Evolutionary conservation across 2,113 vertebrate species (phyloP).

Genomic region (Rhinogobius similis): DNA sequence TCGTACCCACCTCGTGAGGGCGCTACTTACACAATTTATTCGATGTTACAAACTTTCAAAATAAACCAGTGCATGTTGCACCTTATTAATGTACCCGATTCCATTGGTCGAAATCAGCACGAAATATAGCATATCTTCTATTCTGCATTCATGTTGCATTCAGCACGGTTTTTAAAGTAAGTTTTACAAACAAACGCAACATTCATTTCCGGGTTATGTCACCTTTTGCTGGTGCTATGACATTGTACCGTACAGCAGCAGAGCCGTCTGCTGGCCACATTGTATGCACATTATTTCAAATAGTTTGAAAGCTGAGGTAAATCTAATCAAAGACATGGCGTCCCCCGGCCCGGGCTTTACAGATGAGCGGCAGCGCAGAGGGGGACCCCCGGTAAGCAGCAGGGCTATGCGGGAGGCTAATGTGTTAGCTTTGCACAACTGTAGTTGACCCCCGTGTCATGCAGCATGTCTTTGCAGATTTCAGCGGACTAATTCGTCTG

Average conservation of each 20-base stretch:
- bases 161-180: background rate
- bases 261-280: background rate
- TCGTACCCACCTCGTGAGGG: background rate
- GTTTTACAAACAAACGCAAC: background rate
- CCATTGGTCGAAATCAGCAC: background rate
- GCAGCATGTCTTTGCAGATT: background rate
- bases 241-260: constrained; percentile 47
- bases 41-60: background rate
- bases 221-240: constrained; percentile 31
- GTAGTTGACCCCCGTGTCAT: background rate
- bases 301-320: constrained; percentile 20
- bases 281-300: background rate
- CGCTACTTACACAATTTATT: background rate
- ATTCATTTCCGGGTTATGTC: constrained; percentile 61
- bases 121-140: background rate
- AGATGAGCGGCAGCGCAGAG: constrained; percentile 33
- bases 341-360: constrained; percentile 32
- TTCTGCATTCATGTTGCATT: background rate
- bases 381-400: constrained; percentile 42
- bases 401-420: constrained; percentile 14
- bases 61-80: background rate
- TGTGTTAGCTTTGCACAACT: constrained; percentile 24
- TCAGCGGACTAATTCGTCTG: background rate
- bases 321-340: constrained; percentile 44
- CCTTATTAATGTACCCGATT: background rate